Percentiles rank a stretch among this genome's conserved stretches.
Conservation (phyloP, 2,888 invertebrate species). For the Aphidius colemani region DNA sequence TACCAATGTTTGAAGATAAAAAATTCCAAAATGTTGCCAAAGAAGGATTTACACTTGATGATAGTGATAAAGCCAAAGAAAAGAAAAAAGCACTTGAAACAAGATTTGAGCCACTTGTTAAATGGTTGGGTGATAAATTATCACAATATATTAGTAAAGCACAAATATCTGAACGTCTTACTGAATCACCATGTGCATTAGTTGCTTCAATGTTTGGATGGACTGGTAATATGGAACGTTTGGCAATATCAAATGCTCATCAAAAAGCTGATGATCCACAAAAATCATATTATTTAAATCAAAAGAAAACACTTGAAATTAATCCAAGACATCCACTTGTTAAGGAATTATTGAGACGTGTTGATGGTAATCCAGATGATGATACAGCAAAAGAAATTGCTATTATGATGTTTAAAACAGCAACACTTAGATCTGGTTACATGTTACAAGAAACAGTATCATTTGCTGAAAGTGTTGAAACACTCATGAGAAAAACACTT, state of each 20-base stretch:
- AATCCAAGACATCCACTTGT: constrained; percentile 97
- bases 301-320: constrained; percentile 96
- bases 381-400: constrained; percentile 82
- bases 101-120: constrained; percentile 85
- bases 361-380: constrained; percentile 79
- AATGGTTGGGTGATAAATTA: constrained; percentile 86
- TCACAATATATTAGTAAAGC: constrained; percentile 80
- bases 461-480: constrained; percentile 90
- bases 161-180: constrained; percentile 83
- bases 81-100: constrained; percentile 76
- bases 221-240: constrained; percentile 99
- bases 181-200: constrained; percentile 92
- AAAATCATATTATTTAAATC: constrained; percentile 84
- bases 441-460: constrained; percentile 83
- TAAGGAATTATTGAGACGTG: constrained; percentile 83
- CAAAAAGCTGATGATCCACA: constrained; percentile 93
- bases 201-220: constrained; percentile 97
- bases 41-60: constrained; percentile 89
- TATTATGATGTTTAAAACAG: constrained; percentile 87
- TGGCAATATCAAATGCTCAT: constrained; percentile 94
- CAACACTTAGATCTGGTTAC: constrained; percentile 93
- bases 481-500: constrained; percentile 80
- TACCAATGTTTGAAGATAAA: constrained; percentile 98
- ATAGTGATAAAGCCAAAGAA: constrained; percentile 70
- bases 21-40: constrained; percentile 99